Percentiles rank a stretch among this genome's conserved stretches.
These are phyloP conservation scores for Saccopteryx leptura DNA, from an alignment of 2,113 vertebrate species.

Conservation along the genomic window DNA sequence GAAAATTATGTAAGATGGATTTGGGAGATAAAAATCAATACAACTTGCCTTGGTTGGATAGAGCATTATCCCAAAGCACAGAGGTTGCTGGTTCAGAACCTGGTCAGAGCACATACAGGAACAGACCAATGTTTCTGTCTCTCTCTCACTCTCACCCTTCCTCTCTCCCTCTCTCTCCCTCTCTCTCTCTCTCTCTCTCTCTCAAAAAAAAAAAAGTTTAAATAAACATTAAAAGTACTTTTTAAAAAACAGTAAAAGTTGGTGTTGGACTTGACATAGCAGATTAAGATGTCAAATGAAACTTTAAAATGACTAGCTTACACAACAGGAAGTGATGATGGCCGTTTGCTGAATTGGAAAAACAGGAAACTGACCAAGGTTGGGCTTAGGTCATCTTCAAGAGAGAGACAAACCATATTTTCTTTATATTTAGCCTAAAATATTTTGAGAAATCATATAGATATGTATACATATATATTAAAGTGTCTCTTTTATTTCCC, in stretches of 20 bases:
- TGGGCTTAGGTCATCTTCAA: background rate
- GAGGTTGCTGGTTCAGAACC: too few species aligned
- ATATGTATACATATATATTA: background rate
- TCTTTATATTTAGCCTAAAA: background rate
- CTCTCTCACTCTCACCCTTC: too few species aligned
- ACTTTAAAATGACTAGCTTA: background rate
- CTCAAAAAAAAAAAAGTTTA: too few species aligned
- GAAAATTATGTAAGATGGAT: background rate
- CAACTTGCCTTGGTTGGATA: too few species aligned
- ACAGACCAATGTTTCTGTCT: too few species aligned
- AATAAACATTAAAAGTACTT: too few species aligned
- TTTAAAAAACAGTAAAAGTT: background rate
- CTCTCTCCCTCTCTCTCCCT: too few species aligned
- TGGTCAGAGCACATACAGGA: too few species aligned
- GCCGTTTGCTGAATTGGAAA: background rate
- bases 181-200: too few species aligned
- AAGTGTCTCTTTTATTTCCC: background rate
- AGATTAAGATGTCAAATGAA: background rate
- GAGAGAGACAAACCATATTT: background rate
- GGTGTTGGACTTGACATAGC: background rate
- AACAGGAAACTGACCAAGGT: background rate
- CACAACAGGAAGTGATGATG: background rate
- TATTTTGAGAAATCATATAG: conserved; percentile 6
- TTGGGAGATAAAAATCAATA: background rate
- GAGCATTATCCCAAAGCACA: too few species aligned